These are phyloP conservation scores for Nephrotoma flavescens DNA, from an alignment of 2,888 invertebrate species.

Conservation along the genomic window DNA sequence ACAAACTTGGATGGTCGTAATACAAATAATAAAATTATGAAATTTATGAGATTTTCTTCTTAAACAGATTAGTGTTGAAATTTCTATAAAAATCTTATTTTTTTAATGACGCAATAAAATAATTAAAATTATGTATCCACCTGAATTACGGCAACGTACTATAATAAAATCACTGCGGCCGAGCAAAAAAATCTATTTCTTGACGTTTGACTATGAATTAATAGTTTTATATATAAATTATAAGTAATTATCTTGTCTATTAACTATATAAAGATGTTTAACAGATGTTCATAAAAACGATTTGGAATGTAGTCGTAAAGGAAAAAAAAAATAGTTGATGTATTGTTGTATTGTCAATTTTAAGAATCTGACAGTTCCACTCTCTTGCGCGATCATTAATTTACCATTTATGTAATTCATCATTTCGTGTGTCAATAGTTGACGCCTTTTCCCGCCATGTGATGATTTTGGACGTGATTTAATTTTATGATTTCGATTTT, in stretches of 20 bases:
- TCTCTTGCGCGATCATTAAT: not conserved
- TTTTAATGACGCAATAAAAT: not conserved
- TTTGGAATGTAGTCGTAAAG: not conserved
- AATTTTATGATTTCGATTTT: not conserved
- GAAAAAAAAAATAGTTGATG: not conserved
- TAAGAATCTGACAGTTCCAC: not conserved
- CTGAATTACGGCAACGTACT: not conserved
- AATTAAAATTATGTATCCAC: not conserved
- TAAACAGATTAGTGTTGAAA: not conserved
- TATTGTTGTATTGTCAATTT: not conserved
- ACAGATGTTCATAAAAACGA: not conserved
- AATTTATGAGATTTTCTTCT: not conserved
- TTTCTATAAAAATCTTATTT: not conserved
- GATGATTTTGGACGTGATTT: not conserved
- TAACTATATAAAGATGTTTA: not conserved
- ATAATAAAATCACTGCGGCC: not conserved
- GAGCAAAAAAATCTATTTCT: not conserved
- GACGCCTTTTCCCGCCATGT: not conserved
- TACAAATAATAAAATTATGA: not conserved
- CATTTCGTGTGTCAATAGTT: not conserved
- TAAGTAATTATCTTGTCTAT: not conserved
- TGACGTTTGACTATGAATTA: not conserved
- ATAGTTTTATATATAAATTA: not conserved
- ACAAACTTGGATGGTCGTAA: not conserved
- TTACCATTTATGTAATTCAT: not conserved